Evolutionary conservation across 92 coral and sea anemone species (phyloP).

Genomic region (Palythoa grandis): DNA sequence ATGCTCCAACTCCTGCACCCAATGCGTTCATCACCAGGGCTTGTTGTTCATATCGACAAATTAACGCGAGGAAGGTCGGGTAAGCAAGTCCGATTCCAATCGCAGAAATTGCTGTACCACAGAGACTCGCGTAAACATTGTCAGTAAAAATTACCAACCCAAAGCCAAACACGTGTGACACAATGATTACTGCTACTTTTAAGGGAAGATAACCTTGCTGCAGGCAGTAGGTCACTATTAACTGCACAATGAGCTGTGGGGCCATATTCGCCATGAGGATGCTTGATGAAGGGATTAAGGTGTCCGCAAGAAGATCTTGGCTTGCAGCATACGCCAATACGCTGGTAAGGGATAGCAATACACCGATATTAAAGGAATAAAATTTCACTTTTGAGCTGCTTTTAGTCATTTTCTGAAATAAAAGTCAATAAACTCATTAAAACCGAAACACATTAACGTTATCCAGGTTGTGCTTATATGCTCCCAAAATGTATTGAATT

Average conservation of each 20-base stretch:
- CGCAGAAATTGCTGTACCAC: not conserved
- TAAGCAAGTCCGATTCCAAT: not conserved
- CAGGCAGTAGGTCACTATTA: not conserved
- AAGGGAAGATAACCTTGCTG: not conserved
- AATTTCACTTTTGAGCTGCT: no score
- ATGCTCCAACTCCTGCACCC: not conserved
- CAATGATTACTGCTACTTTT: not conserved
- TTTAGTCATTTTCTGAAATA: no score
- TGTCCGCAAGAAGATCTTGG: no score
- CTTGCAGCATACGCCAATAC: no score
- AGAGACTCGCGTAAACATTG: not conserved
- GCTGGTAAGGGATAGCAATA: no score
- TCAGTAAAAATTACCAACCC: not conserved
- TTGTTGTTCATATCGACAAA: not conserved
- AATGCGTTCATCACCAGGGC: not conserved
- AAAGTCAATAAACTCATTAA: no score
- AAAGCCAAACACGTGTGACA: not conserved
- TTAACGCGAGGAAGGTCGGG: not conserved
- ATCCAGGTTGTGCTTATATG: no score
- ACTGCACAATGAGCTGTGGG: not conserved
- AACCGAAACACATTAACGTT: no score
- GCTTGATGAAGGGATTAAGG: no score
- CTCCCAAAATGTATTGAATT: no score
- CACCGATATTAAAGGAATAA: no score
- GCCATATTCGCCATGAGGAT: no score